Conservation (phyloP, 1,140 invertebrate species). For the Brachionus koreanus region DNA sequence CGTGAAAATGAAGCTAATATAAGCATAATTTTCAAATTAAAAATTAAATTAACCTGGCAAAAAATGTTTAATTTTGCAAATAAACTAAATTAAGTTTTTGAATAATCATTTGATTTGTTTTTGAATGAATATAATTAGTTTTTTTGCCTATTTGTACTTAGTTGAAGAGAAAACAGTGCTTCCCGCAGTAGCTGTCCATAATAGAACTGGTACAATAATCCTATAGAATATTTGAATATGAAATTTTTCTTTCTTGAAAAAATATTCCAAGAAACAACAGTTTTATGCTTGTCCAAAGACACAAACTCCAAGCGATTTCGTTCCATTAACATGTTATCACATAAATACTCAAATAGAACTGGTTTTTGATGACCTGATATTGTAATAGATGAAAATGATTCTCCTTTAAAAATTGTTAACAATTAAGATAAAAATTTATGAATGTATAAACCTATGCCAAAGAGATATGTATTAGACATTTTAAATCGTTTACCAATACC, state of each 20-base stretch:
- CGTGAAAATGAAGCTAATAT: too few species aligned
- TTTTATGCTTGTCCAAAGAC: not conserved
- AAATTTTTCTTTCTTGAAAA: slow-evolving; percentile 10
- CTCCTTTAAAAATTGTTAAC: not conserved
- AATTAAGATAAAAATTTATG: not conserved
- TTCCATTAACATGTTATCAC: slow-evolving; percentile 31
- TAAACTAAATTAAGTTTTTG: not conserved
- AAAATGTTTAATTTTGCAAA: not conserved
- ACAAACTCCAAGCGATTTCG: slow-evolving; percentile 24
- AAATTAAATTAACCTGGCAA: not conserved
- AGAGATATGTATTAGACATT: slow-evolving; percentile 39
- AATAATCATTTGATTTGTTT: not conserved
- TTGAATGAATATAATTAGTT: not conserved
- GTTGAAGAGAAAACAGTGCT: slow-evolving; percentile 37
- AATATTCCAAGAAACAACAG: slow-evolving; percentile 16
- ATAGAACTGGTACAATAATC: slow-evolving; percentile 16
- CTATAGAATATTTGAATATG: slow-evolving; percentile 32
- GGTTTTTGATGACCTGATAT: slow-evolving; percentile 18
- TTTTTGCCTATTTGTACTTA: slow-evolving; percentile 3
- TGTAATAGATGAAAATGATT: not conserved
- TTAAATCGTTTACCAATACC: slow-evolving; percentile 29
- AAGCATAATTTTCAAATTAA: not conserved
- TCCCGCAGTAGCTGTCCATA: slow-evolving; percentile 23
- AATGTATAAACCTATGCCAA: slow-evolving; percentile 12
- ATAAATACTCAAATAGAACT: slow-evolving; percentile 27